Conservation (phyloP, 2,888 invertebrate species). For the Conchocele bisecta region DNA sequence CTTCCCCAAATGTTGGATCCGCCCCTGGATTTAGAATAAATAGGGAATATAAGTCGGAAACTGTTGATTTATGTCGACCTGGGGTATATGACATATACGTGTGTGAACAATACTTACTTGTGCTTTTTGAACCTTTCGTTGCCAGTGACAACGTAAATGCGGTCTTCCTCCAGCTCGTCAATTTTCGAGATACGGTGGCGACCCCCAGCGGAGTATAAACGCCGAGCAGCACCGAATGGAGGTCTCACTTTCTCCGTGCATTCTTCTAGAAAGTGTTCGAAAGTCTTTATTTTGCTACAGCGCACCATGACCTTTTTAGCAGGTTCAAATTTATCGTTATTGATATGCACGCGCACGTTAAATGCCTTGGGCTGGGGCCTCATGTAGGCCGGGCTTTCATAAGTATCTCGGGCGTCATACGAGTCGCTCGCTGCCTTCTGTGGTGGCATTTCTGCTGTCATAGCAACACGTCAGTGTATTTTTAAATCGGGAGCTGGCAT, state of each 20-base stretch:
- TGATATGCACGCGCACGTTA: constrained; percentile 25
- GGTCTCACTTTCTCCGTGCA: constrained; percentile 31
- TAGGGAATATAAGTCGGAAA: too few species aligned
- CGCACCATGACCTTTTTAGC: constrained; percentile 25
- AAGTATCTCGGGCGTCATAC: constrained; percentile 1
- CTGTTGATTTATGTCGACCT: too few species aligned
- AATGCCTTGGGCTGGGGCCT: constrained; percentile 16
- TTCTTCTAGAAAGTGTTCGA: constrained; percentile 40
- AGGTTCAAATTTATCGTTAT: constrained; percentile 32
- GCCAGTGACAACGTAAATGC: constrained; percentile 41
- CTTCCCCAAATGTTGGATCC: too few species aligned
- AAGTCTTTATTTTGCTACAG: constrained; percentile 17
- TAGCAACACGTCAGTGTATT: not conserved
- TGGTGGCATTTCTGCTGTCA: constrained; percentile 8
- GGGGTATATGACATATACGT: too few species aligned
- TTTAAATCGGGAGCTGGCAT: too few species aligned
- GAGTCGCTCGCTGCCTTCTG: constrained; percentile 1
- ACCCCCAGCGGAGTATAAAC: constrained; percentile 23
- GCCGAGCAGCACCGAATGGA: constrained; percentile 19
- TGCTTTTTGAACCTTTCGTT: constrained; percentile 12
- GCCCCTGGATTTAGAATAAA: too few species aligned
- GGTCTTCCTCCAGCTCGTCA: constrained; percentile 13
- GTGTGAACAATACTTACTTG: constrained; percentile 25
- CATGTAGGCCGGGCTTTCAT: not conserved
- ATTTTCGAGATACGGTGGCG: constrained; percentile 10